Conservation (phyloP, 2,888 invertebrate genomes). For the Drosophila kuntzei region DNA sequence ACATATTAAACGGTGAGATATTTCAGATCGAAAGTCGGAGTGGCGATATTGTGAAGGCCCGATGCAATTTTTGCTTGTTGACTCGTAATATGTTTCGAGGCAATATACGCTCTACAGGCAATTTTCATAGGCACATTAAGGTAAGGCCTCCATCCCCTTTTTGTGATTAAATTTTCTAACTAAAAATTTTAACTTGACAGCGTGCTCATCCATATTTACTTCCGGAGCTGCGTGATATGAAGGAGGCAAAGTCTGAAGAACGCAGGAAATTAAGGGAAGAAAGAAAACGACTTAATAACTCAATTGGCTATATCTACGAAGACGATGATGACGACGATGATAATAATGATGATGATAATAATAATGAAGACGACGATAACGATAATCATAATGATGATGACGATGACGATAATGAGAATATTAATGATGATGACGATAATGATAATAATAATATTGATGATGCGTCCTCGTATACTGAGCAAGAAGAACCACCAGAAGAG, state of each 20-base stretch:
- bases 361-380: too few relatives aligned
- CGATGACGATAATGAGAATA: neutral
- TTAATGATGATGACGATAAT: neutral
- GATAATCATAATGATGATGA: neutral
- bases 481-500: neutral
- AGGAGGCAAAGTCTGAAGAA: neutral
- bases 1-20: too few relatives aligned
- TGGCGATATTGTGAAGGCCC: too few relatives aligned
- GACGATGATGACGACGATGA: too few relatives aligned
- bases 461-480: neutral
- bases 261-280: neutral
- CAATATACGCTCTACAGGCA: neutral
- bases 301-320: too few relatives aligned
- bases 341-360: neutral
- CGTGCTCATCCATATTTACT: neutral
- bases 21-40: too few relatives aligned
- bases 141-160: neutral
- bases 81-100: neutral
- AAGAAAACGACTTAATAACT: neutral
- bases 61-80: too few relatives aligned
- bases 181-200: neutral
- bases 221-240: neutral
- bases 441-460: neutral
- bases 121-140: constrained; percentile 1
- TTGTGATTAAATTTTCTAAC: neutral